Evolutionary conservation across 2,113 vertebrate genomes (phyloP).

Genomic region (Bambusicola thoracicus): DNA sequence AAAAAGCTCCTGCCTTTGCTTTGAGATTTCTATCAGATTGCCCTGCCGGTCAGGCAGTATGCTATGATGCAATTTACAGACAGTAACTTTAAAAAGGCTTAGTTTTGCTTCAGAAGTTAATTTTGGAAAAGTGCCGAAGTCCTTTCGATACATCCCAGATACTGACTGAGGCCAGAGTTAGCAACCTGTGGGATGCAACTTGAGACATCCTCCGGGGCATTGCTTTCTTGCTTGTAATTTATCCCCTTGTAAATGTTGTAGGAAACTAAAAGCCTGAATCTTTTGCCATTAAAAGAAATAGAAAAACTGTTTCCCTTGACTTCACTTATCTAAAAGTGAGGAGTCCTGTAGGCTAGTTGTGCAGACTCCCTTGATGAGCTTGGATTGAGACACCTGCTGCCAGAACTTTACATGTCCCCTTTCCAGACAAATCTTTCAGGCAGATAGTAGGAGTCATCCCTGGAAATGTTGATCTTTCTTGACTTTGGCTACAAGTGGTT

Average conservation of each 20-base stretch:
- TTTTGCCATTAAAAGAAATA: not conserved
- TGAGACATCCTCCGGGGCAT: not conserved
- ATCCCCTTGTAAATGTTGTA: not conserved
- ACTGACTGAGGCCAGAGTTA: not conserved
- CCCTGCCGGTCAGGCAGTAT: constrained; percentile 2
- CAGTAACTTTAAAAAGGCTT: not conserved
- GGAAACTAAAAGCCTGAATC: not conserved
- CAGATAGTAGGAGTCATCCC: constrained; percentile 16
- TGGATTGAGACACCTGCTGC: not conserved
- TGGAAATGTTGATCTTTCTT: constrained; percentile 16
- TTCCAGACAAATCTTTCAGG: not conserved
- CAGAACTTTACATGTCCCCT: not conserved
- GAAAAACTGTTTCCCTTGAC: not conserved
- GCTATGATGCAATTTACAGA: not conserved
- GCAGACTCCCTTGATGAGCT: not conserved
- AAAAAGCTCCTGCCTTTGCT: constrained; percentile 44
- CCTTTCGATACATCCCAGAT: not conserved
- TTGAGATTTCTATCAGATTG: constrained; percentile 36
- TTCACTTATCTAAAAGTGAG: not conserved
- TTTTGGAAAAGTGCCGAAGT: not conserved
- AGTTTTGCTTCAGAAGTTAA: not conserved
- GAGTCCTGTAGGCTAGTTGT: not conserved
- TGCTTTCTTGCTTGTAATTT: not conserved
- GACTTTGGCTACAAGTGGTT: constrained; percentile 7
- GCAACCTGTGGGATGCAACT: not conserved